Conservation (phyloP, 1,140 invertebrate genomes). For the Saccostrea echinata region DNA sequence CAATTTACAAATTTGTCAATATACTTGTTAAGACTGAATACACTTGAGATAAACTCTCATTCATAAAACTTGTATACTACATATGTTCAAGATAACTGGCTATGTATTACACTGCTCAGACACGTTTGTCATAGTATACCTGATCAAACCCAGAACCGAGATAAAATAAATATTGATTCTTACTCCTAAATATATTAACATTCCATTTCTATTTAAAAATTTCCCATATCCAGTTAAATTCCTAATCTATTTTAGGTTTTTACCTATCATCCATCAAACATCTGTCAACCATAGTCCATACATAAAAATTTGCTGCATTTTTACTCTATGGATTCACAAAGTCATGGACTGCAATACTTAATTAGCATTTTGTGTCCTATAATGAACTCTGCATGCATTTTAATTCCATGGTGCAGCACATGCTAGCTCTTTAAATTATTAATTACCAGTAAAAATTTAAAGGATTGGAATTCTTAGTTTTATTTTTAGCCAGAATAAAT, state of each 20-base stretch:
- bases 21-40: neutral
- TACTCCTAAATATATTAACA: neutral
- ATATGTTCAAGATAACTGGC: neutral
- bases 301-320: neutral
- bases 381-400: conserved; percentile 23
- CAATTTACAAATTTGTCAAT: neutral
- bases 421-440: neutral
- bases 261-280: too few relatives aligned
- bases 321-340: neutral
- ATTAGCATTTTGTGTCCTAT: neutral
- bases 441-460: conserved; percentile 7
- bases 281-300: neutral
- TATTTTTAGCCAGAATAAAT: conserved; percentile 27
- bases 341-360: neutral
- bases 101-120: neutral
- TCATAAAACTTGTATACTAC: neutral
- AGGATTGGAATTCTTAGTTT: conserved; percentile 22
- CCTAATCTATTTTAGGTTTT: neutral
- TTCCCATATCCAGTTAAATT: neutral
- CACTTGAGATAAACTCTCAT: neutral
- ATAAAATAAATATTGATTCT: conserved; percentile 28
- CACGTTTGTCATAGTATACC: neutral
- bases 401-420: neutral
- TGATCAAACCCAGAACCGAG: neutral
- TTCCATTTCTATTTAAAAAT: neutral